phyloP scores from a whole-genome alignment of 1,140 invertebrate species.

The Drosophila lacertosa region DNA sequence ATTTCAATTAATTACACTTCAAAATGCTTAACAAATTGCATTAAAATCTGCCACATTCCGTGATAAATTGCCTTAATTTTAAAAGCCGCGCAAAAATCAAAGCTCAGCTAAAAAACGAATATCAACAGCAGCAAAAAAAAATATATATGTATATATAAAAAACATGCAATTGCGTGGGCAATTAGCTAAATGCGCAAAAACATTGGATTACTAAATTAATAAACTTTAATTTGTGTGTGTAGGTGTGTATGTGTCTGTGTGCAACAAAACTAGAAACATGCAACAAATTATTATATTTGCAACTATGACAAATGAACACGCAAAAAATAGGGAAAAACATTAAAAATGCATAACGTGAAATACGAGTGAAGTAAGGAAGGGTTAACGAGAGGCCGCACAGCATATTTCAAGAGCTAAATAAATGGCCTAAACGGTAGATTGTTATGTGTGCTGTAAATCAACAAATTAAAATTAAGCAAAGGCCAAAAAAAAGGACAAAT shows the following conservation, averaged over 20 bases:
- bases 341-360: constrained; percentile 72
- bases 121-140: no score
- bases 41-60: constrained; percentile 34
- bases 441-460: constrained; percentile 65
- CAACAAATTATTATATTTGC: constrained; percentile 64
- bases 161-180: constrained; percentile 25
- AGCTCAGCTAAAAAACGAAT: constrained; percentile 4
- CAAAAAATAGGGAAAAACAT: constrained; percentile 59
- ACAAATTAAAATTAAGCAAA: constrained; percentile 76
- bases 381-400: neutral
- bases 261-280: constrained; percentile 50
- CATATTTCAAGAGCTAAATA: constrained; percentile 45
- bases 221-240: constrained; percentile 17
- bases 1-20: constrained; percentile 51
- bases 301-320: constrained; percentile 57
- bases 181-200: constrained; percentile 40
- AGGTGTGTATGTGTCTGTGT: neutral
- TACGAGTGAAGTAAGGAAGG: constrained; percentile 21
- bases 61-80: constrained; percentile 47
- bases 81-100: constrained; percentile 29
- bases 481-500: constrained; percentile 23
- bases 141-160: constrained; percentile 16
- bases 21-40: constrained; percentile 42
- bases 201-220: constrained; percentile 70
- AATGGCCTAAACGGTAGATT: constrained; percentile 33